Evolutionary conservation across 2,113 vertebrate genomes (phyloP), one percentile per base, ranked within the genome.

Genomic region (Pelmatolapia mariae): DNA sequence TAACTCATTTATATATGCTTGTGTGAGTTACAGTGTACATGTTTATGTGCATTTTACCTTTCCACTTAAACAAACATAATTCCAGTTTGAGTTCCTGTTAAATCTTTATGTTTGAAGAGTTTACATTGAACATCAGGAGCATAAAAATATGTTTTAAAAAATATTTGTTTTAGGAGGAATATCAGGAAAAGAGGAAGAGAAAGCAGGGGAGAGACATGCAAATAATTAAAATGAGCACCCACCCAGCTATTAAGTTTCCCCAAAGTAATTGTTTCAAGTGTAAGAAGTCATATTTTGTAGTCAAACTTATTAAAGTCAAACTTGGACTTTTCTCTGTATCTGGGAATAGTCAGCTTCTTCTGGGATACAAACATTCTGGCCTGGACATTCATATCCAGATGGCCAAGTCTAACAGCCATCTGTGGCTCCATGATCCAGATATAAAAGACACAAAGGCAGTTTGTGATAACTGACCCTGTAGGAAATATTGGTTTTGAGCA

Each of bases 311-410:
- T 61, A 61, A 61, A 61, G 26, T 91, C 88, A 88, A 56, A 80
- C 82, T 54, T 22, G 36, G 43, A 81, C 50, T 81, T 33, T 63
- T 90, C 54, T 31, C 10, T 80, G 36, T 86, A 86, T 93, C 86
- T 56, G 66, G 85, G 82, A 76, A 85, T 33, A 59, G 85, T 86
- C 29, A 10, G 19, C 81, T 89, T 90, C 91, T 91, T 91, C 66
- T 52, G 86, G 90, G 93, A 90, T n/a, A 82, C 40, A 79, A 73
- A 56, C 82, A 88, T 83, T 92, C 88, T 94, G 86, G 84, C 59
- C 83, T 88, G 89, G 89, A 92, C 89, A 59, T 80, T 90, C 40
- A 86, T 84, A 81, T 90, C 91, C 94, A 95, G 91, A 95, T 93
- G 92, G 93, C 24, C 24, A 19, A n/a, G 50, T 87, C 83, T 92